phyloP scores from a whole-genome alignment of 1,140 invertebrate species.

The Drosophila nikananu region DNA sequence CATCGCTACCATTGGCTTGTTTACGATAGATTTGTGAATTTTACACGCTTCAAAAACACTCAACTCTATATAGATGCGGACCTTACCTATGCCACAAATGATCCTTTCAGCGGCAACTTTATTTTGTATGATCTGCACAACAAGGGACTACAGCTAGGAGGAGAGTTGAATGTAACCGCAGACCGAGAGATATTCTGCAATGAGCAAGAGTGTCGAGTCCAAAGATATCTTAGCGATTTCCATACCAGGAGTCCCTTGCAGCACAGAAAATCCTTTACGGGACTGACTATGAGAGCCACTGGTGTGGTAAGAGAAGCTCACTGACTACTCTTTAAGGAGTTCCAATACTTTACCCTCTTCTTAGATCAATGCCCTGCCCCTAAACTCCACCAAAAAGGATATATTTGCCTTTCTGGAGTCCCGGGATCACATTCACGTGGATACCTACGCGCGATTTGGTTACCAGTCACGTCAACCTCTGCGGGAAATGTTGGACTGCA shows the following conservation, averaged over 20 bases:
- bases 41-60: constrained; percentile 27
- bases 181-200: constrained; percentile 66
- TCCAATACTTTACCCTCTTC: not conserved
- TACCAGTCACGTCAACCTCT: constrained; percentile 50
- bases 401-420: constrained; percentile 46
- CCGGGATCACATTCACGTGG: constrained; percentile 34
- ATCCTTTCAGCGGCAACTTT: not conserved
- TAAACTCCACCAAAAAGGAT: constrained; percentile 17
- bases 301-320: constrained; percentile 43
- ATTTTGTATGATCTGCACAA: constrained; percentile 75
- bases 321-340: fast-evolving
- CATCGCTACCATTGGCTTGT: constrained; percentile 71
- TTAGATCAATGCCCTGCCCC: constrained; percentile 50
- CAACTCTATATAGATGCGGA: constrained; percentile 60
- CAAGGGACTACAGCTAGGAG: constrained; percentile 69
- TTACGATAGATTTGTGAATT: constrained; percentile 42
- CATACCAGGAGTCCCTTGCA: constrained; percentile 52
- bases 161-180: constrained; percentile 63
- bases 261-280: constrained; percentile 61
- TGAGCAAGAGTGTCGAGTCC: constrained; percentile 22
- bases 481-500: constrained; percentile 67
- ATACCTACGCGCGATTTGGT: constrained; percentile 50
- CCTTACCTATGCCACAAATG: constrained; percentile 48
- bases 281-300: constrained; percentile 57
- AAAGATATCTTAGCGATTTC: constrained; percentile 64